These are phyloP conservation scores for Temnopleurus reevesii DNA, from an alignment of 53 echinoderm and acorn worm species.

Conservation along the genomic window DNA sequence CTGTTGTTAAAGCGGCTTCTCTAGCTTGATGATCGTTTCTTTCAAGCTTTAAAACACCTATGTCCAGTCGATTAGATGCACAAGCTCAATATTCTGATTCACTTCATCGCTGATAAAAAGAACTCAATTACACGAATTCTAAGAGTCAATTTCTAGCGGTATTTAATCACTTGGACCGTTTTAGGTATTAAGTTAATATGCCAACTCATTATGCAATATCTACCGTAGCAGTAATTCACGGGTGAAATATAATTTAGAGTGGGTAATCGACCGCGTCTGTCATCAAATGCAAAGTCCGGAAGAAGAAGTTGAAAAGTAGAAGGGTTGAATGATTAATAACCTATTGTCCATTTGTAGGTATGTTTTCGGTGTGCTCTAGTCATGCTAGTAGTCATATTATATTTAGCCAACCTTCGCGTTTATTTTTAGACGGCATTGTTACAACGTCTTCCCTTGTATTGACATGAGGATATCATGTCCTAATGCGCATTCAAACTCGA, in stretches of 20 bases:
- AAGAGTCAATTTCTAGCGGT: constrained; percentile 39
- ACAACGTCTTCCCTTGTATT: no score
- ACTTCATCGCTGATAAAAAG: constrained; percentile 1
- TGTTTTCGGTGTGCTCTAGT: no score
- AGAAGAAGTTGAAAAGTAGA: no score
- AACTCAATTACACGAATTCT: constrained; percentile 40
- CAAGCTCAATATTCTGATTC: background rate
- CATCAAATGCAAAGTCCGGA: no score
- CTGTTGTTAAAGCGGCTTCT: background rate
- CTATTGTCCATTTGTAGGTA: no score
- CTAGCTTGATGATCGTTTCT: background rate
- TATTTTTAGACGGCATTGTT: no score
- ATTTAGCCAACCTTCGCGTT: no score
- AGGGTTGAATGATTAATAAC: background rate
- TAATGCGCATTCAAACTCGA: background rate
- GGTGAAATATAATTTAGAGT: background rate
- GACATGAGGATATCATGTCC: no score
- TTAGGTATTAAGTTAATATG: constrained; percentile 39
- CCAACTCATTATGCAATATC: background rate
- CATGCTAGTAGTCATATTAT: no score
- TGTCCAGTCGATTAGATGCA: background rate
- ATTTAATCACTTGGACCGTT: background rate
- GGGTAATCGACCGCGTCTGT: background rate
- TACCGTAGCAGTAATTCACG: background rate
- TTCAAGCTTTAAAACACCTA: background rate